phyloP scores from a whole-genome alignment of 2,888 invertebrate species.

The Smittia aterrima region DNA sequence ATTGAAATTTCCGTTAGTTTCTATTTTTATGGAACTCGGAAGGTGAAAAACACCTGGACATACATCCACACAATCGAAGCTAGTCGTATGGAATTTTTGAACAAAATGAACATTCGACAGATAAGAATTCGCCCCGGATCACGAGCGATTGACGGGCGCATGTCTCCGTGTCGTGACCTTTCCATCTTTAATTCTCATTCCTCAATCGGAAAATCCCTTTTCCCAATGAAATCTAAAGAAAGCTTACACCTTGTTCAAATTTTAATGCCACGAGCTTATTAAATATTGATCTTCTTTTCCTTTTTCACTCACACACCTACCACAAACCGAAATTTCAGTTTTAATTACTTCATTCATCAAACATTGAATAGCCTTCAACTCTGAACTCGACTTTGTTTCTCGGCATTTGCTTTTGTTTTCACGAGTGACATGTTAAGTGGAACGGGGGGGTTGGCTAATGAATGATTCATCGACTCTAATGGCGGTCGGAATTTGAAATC shows the following conservation, averaged over 20 bases:
- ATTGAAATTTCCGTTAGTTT: too few species aligned
- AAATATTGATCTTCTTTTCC: slow-evolving; percentile 40
- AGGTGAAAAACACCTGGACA: too few species aligned
- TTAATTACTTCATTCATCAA: slow-evolving; percentile 39
- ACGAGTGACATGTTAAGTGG: background rate
- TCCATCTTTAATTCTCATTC: slow-evolving; percentile 17
- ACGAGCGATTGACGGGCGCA: slow-evolving; percentile 28
- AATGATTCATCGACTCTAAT: slow-evolving; percentile 37
- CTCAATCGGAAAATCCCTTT: background rate
- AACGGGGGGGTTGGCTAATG: background rate
- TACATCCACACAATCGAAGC: too few species aligned
- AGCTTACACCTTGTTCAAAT: background rate
- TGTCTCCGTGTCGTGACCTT: slow-evolving; percentile 37
- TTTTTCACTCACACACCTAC: slow-evolving; percentile 1
- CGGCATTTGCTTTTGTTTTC: slow-evolving; percentile 23
- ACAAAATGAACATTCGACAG: too few species aligned
- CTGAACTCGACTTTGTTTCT: slow-evolving; percentile 20
- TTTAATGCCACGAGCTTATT: slow-evolving; percentile 25
- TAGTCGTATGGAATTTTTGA: too few species aligned
- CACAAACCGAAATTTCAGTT: slow-evolving; percentile 6
- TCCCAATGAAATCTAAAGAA: background rate
- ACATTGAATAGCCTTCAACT: slow-evolving; percentile 36
- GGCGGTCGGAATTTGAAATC: background rate
- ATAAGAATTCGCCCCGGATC: background rate
- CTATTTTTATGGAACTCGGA: too few species aligned